Evolutionary conservation across 2,888 invertebrate species (phyloP), one percentile per base, ranked within the genome.

Genomic region (Herminia tarsipennalis): DNA sequence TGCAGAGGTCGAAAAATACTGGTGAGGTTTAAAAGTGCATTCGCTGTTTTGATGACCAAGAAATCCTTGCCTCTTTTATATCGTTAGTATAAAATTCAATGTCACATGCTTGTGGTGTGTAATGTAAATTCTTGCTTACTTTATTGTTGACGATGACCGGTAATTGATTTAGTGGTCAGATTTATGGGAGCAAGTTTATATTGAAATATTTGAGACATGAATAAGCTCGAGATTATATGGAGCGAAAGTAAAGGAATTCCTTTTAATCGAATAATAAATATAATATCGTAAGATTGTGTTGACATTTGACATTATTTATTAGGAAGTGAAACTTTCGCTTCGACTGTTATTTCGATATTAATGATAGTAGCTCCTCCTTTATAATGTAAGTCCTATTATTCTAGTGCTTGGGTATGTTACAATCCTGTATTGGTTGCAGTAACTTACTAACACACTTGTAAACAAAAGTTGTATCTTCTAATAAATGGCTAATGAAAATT

Each of bases 71-170:
- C 70, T 74, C 76, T 81, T 83, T 87, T 86, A 85, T 81, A 82
- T 81, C 78, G 77, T 83, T 83, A 80, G 81, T 81, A 81, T 80
- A 78, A 81, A 81, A 81, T 78, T 78, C 79, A 74, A 73, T 81
- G 83, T 86, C 83, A 78, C 75, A 67, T 79, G 78, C 68, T 62
- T 60, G 58, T 72, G 78, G 74, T 79, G 76, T 80, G 76, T 82
- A 83, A 85, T 80, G 81, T 83, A 83, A 80, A 86, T 83, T 80
- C 79, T 75, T 71, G 66, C 76, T 70, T 82, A 81, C 77, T 82
- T 86, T 88, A 86, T 86, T 83, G 84, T 79, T 78, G 69, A 72
- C 66, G 73, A 74, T 75, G 79, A 70, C 75, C 54, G 28, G 78
- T 84, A 84, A 86, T 85, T 87, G 84, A 88, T 86, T 86, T 77